These are phyloP conservation scores for Temnothorax curvispinosus DNA, from an alignment of 1,140 invertebrate genomes.

Conservation along the genomic window DNA sequence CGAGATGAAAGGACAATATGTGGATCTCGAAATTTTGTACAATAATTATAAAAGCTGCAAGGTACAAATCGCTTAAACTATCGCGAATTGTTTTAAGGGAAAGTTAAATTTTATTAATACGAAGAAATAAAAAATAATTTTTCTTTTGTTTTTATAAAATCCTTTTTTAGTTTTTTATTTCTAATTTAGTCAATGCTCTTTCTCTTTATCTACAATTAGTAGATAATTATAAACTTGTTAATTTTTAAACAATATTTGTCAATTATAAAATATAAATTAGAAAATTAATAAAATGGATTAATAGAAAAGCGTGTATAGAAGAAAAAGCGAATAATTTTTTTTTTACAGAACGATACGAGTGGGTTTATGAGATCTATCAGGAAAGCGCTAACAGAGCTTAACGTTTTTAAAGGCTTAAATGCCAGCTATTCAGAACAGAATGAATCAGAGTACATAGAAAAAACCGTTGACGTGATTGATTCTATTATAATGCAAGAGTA, in stretches of 20 bases:
- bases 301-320: not conserved
- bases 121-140: not conserved
- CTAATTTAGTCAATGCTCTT: not conserved
- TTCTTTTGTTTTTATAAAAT: not conserved
- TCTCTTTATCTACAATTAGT: not conserved
- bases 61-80: slow-evolving; percentile 46
- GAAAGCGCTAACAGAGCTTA: slow-evolving; percentile 53
- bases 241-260: no score
- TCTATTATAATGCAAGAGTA: slow-evolving; percentile 65
- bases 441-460: slow-evolving; percentile 15
- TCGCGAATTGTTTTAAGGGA: not conserved
- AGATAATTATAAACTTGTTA: slow-evolving; percentile 3
- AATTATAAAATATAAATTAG: slow-evolving; percentile 7
- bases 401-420: slow-evolving; percentile 55
- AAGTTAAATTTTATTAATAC: not conserved
- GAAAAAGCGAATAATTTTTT: not conserved
- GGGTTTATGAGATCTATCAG: slow-evolving; percentile 52
- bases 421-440: not conserved
- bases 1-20: slow-evolving; percentile 18
- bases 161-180: not conserved
- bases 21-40: slow-evolving; percentile 70
- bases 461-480: slow-evolving; percentile 60
- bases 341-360: slow-evolving; percentile 58
- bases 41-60: slow-evolving; percentile 70
- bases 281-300: not conserved